Evolutionary conservation across 2,113 vertebrate species (phyloP), one percentile per base, ranked within the genome.

Genomic region (Salvelinus namaycush): DNA sequence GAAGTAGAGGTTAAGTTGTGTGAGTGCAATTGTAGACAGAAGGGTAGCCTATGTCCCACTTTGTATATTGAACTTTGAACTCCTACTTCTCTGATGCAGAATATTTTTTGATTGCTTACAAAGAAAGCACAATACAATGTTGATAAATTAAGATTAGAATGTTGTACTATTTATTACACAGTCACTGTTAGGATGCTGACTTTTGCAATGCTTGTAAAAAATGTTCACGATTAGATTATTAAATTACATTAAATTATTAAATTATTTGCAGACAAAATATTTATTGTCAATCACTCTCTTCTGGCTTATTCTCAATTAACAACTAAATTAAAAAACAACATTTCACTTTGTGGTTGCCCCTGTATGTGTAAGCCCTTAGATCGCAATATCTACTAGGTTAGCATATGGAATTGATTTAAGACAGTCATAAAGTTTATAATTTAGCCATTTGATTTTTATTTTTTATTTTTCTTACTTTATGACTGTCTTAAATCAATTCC

Each of bases 111-210:
- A 16, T 67, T 82, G 77, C 78, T 82, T 79, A 76, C 48, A 72
- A 70, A 87, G 81, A 77, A 79, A 65, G 70, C 24, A 62, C 67
- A 76, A 31, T 81, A 29, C 49, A 70, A 71, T 57, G 54, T 73
- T 70, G 1, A 70, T 73, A 80, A 84, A 48, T 78, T 80, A 74
- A 80, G 79, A 69, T 70, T 79, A 73, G 44, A 79, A 76, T 68
- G 22, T 59, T 48, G 54, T 76, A 13, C 86, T 92, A 91, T 92
- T 93, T 92, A 92, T 92, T 92, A 73, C 18, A 48, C 68, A 79
- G 76, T 86, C 90, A 90, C 87, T 65, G 80, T 81, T 81, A 79
- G 81, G 87, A 71, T 91, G 84, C 83, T 75, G 83, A 87, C 26
- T 44, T 85, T 85, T 88, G 79, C 83, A 77, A 78, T 86, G 80